Evolutionary conservation across 2,797 vertebrate species (phyloP).

Genomic region (Nannoperca obscura): DNA sequence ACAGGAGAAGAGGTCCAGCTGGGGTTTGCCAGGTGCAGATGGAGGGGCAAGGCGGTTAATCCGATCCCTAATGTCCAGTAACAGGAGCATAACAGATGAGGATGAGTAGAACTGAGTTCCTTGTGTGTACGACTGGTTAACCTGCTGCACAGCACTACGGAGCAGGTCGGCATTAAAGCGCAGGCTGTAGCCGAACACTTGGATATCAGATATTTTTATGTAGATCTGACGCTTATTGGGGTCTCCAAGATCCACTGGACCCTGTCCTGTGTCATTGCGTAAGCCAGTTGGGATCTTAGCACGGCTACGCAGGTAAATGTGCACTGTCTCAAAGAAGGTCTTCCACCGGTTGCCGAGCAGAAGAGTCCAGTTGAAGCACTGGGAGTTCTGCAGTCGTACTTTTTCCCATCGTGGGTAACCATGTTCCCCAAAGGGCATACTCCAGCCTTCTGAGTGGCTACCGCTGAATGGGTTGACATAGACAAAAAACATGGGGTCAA

Average conservation of each 20-base stretch:
- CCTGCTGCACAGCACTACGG: slow-evolving; percentile 97
- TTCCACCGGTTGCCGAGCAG: slow-evolving; percentile 98
- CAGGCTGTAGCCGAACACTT: slow-evolving; percentile 98
- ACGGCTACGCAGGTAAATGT: slow-evolving; percentile 98
- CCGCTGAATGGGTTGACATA: slow-evolving; percentile 98
- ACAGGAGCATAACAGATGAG: slow-evolving; percentile 96
- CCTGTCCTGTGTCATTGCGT: slow-evolving; percentile 96
- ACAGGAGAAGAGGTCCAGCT: slow-evolving; percentile 99
- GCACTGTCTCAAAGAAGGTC: slow-evolving; percentile 99
- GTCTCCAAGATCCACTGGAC: slow-evolving; percentile 96
- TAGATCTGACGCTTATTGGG: slow-evolving; percentile 98
- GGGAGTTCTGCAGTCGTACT: slow-evolving; percentile 94
- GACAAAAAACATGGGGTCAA: slow-evolving; percentile 99
- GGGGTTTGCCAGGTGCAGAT: slow-evolving; percentile 94
- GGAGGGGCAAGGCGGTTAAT: slow-evolving; percentile 98
- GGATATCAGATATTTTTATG: slow-evolving; percentile 99
- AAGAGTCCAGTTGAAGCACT: slow-evolving; percentile 99
- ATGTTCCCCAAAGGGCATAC: slow-evolving; percentile 98
- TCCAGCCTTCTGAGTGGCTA: slow-evolving; percentile 99
- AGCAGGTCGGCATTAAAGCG: slow-evolving; percentile 97
- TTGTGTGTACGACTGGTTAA: slow-evolving; percentile 99
- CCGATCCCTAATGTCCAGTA: slow-evolving; percentile 98
- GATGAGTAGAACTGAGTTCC: slow-evolving; percentile 98
- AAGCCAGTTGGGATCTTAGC: slow-evolving; percentile 94
- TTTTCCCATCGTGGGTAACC: slow-evolving; percentile 99